Evolutionary conservation across 2,888 invertebrate species (phyloP), one percentile per base, ranked within the genome.

Genomic region (Polyommatus iphigenia): DNA sequence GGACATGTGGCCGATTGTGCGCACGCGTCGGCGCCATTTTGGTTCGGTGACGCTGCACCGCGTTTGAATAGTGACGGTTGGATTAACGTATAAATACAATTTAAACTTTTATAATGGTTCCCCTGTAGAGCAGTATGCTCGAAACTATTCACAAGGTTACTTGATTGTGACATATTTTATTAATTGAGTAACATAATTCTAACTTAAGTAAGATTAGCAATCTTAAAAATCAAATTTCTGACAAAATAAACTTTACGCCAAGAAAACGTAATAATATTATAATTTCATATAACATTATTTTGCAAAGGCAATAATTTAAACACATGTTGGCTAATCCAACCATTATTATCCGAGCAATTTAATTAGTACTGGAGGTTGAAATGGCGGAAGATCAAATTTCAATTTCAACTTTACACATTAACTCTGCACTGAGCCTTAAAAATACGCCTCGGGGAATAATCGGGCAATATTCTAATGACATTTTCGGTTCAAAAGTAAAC

Each of bases 341-440:
- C 77, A 77, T 73, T 80, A 77, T 77, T 80, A 78, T 71, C 79
- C 79, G 79, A 79, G 79, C 80, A 77, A 80, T 81, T 81, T 82
- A 83, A 83, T 83, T 81, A 83, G 79, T 78, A 78, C 67, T 62
- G 76, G 80, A 78, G 71, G 76, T 32, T 62, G 79, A 78, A 85
- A 87, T 82, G 80, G 81, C 79, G 79, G 76, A 80, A 84, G 85
- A 92, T 92, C 92, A 91, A 91, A 92, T 92, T 92, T 91, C 92
- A 92, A 91, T 92, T 90, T 87, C 85, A 92, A 92, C 86, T 92
- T 92, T 85, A 80, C 84, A 83, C 91, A 91, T 92, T 91, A 91
- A 87, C 83, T 82, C 85, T 83, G 82, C 81, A 81, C 80, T 86
- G 85, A 87, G 87, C 87, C 85, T 85, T 88, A 90, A 89, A 91